Percentiles rank a stretch among this genome's conserved stretches.
Evolutionary conservation across 2,797 vertebrate genomes (phyloP).

Genomic region (Onychomys leucogaster): DNA sequence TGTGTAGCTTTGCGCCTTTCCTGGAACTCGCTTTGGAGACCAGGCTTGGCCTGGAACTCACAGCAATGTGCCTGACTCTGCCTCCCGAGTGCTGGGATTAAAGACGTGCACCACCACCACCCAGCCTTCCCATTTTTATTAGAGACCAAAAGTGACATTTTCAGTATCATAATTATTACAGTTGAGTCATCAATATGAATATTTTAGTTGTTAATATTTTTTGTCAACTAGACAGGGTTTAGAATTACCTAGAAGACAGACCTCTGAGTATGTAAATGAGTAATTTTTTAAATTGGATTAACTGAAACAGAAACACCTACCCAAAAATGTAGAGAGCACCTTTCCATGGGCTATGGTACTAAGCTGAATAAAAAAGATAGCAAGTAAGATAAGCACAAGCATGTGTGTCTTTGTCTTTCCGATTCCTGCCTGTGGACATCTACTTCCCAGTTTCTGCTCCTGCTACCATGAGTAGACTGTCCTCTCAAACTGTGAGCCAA

Average conservation of each 20-base stretch:
- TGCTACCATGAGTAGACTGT: neutral
- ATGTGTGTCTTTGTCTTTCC: neutral
- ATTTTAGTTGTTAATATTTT: neutral
- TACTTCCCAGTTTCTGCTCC: neutral
- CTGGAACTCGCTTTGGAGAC: too few species aligned
- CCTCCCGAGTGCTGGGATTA: too few species aligned
- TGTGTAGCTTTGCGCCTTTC: too few species aligned
- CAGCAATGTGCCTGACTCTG: too few species aligned
- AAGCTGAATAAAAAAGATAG: neutral
- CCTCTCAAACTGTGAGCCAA: neutral
- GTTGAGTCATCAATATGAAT: neutral
- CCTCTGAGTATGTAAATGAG: neutral
- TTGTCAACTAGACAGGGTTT: neutral
- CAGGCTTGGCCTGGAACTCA: too few species aligned
- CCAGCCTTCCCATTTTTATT: neutral
- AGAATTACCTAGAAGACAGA: neutral
- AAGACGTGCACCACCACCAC: too few species aligned
- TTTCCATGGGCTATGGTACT: neutral
- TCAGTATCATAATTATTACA: neutral
- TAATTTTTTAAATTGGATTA: neutral
- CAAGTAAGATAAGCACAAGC: neutral
- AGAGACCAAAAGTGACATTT: neutral
- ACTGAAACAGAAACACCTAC: neutral
- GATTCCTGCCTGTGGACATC: neutral
- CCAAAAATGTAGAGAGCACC: neutral